A percentile compares a stretch with the other conserved stretches of the same genome.
Conservation (phyloP, 2,888 invertebrate genomes). For the Teinopalpus imperialis region DNA sequence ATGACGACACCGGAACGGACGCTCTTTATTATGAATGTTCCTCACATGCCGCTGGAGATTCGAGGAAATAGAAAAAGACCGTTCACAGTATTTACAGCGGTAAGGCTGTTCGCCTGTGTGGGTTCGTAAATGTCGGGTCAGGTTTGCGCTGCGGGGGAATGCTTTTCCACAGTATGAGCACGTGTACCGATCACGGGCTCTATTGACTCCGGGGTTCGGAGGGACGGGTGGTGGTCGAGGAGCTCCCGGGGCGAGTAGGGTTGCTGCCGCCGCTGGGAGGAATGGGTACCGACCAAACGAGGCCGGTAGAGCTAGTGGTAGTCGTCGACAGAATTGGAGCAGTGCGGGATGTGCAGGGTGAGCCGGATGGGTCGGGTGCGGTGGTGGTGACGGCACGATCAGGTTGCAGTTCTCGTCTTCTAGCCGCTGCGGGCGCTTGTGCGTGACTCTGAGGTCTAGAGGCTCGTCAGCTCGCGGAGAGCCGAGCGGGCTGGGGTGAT, state of each 20-base stretch:
- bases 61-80: slow-evolving; percentile 99
- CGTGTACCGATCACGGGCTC: slow-evolving; percentile 94
- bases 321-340: slow-evolving; percentile 69
- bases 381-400: slow-evolving; percentile 83
- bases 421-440: slow-evolving; percentile 87
- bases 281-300: slow-evolving; percentile 77
- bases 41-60: slow-evolving; percentile 99
- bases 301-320: slow-evolving; percentile 71
- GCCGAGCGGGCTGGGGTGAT: slow-evolving; percentile 78
- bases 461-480: slow-evolving; percentile 86
- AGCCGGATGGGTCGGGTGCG: slow-evolving; percentile 72
- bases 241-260: slow-evolving; percentile 68
- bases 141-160: slow-evolving; percentile 97
- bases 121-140: slow-evolving; percentile 97
- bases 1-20: slow-evolving; percentile 98
- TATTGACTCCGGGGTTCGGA: slow-evolving; percentile 75
- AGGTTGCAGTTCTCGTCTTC: slow-evolving; percentile 95
- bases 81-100: slow-evolving; percentile 98
- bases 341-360: slow-evolving; percentile 81
- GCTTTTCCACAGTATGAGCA: slow-evolving; percentile 99
- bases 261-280: slow-evolving; percentile 73
- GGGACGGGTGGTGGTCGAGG: slow-evolving; percentile 66
- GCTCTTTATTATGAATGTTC: slow-evolving; percentile 99
- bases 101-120: slow-evolving; percentile 99
- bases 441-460: slow-evolving; percentile 92